These are phyloP conservation scores for Hypena proboscidalis DNA, from an alignment of 2,888 invertebrate species.

Conservation along the genomic window DNA sequence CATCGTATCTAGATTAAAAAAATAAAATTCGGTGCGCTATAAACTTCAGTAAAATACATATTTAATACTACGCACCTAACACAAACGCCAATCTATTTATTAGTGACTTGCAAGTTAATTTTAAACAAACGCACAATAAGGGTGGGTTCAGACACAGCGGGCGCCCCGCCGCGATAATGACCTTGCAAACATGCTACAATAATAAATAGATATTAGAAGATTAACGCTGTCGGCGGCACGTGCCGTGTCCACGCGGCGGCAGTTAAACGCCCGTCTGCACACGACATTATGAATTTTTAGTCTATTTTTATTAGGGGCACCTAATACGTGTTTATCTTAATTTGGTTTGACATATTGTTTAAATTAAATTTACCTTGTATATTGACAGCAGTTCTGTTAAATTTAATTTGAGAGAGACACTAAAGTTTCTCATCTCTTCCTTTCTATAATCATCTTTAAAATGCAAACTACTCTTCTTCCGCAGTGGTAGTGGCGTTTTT, in stretches of 20 bases:
- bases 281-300: slow-evolving; percentile 47
- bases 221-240: slow-evolving; percentile 54
- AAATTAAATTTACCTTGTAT: no score
- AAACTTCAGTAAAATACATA: no score
- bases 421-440: no score
- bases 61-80: no score
- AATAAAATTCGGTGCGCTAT: no score
- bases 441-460: no score
- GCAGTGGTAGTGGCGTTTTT: no score
- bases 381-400: no score
- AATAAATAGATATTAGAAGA: slow-evolving; percentile 74
- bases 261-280: slow-evolving; percentile 46
- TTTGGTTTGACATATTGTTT: slow-evolving; percentile 15
- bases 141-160: slow-evolving; percentile 49
- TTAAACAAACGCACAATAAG: slow-evolving; percentile 49
- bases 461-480: no score
- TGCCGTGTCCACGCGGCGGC: slow-evolving; percentile 41
- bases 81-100: no score
- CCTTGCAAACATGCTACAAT: slow-evolving; percentile 63
- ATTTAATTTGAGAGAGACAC: no score
- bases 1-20: no score
- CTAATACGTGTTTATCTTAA: slow-evolving; percentile 27
- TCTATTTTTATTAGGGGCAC: slow-evolving; percentile 32
- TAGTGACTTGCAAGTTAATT: slow-evolving; percentile 41
- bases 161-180: slow-evolving; percentile 65